These are phyloP conservation scores for Odontocolon sp. DNA, from an alignment of 2,888 invertebrate genomes.

Conservation along the genomic window DNA sequence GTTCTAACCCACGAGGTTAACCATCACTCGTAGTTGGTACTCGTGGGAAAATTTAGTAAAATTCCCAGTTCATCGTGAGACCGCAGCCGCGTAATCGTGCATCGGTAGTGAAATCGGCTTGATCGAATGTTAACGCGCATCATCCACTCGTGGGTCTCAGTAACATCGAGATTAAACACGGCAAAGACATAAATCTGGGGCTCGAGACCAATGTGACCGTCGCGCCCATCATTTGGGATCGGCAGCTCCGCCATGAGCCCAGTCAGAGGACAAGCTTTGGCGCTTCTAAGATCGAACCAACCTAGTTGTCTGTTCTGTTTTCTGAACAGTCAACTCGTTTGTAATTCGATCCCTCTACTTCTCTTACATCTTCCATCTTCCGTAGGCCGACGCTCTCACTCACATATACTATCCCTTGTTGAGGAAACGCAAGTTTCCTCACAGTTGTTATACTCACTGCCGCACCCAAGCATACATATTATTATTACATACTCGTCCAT, in stretches of 20 bases:
- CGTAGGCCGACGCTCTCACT: slow-evolving; percentile 67
- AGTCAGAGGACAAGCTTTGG: slow-evolving; percentile 74
- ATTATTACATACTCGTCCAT: slow-evolving; percentile 78
- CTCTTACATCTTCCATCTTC: slow-evolving; percentile 71
- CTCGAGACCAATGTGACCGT: slow-evolving; percentile 47
- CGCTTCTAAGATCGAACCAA: slow-evolving; percentile 68
- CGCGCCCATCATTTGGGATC: slow-evolving; percentile 57
- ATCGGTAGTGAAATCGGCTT: slow-evolving; percentile 50
- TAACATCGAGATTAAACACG: slow-evolving; percentile 19
- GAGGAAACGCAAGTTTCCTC: slow-evolving; percentile 66
- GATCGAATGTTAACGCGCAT: slow-evolving; percentile 54
- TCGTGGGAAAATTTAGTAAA: slow-evolving; percentile 71
- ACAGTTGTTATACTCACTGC: slow-evolving; percentile 80
- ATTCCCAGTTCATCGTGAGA: slow-evolving; percentile 68
- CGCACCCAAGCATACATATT: slow-evolving; percentile 79
- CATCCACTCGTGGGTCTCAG: slow-evolving; percentile 51
- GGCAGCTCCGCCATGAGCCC: slow-evolving; percentile 68
- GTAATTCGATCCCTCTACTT: slow-evolving; percentile 62
- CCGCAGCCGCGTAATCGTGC: slow-evolving; percentile 60
- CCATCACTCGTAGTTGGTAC: neutral
- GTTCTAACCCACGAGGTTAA: slow-evolving; percentile 60
- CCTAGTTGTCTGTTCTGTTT: slow-evolving; percentile 77
- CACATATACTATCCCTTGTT: slow-evolving; percentile 66
- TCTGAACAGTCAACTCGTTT: slow-evolving; percentile 75
- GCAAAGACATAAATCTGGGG: slow-evolving; percentile 31